Percentiles rank a stretch among this genome's conserved stretches.
phyloP scores from a whole-genome alignment of 2,888 invertebrate genomes.

The Agonum fuliginosum region DNA sequence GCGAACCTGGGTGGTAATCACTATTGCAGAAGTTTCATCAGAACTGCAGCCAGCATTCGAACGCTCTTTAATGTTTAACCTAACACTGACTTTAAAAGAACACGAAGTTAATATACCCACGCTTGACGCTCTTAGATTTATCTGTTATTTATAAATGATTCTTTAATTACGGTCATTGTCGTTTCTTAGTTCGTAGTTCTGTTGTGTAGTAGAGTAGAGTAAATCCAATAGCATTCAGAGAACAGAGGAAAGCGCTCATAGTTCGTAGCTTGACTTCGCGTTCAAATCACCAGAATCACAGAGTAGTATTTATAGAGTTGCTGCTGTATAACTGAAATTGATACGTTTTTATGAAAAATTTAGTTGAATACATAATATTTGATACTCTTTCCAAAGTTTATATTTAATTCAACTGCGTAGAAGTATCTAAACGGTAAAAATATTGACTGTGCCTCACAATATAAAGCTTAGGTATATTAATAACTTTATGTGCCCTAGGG shows the following conservation, averaged over 20 bases:
- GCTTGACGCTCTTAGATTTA: conserved; percentile 42
- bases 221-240: neutral
- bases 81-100: too few relatives aligned
- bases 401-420: too few relatives aligned
- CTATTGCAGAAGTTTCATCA: conserved; percentile 28
- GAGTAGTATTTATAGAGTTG: too few relatives aligned
- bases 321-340: too few relatives aligned
- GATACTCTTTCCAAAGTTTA: too few relatives aligned
- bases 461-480: too few relatives aligned
- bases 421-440: too few relatives aligned
- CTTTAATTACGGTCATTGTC: conserved; percentile 49
- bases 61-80: neutral
- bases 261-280: neutral
- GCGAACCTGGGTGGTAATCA: conserved; percentile 1
- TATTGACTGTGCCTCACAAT: too few relatives aligned
- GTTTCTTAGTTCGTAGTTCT: conserved; percentile 7
- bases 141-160: conserved; percentile 47
- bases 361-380: too few relatives aligned
- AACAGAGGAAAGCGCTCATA: neutral
- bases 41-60: conserved; percentile 1
- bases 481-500: too few relatives aligned
- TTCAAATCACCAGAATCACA: conserved; percentile 33
- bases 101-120: conserved; percentile 25
- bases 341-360: too few relatives aligned
- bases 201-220: too few relatives aligned